Evolutionary conservation across 2,113 vertebrate species (phyloP).

Genomic region (Leiothrix lutea): DNA sequence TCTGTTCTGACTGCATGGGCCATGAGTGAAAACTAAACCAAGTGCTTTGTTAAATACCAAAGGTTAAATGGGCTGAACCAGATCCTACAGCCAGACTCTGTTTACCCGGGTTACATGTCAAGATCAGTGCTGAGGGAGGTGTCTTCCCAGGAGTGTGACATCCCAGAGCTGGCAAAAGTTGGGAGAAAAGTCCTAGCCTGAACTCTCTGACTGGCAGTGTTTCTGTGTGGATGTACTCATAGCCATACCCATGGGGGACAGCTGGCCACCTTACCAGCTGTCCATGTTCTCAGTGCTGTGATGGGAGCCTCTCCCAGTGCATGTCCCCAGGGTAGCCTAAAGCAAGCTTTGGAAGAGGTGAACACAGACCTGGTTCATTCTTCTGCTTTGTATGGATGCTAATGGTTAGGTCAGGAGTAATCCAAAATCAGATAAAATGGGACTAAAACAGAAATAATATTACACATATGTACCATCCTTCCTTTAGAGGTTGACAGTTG

Average conservation of each 20-base stretch:
- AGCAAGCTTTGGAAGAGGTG: not conserved
- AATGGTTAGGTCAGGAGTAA: not conserved
- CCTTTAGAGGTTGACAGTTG: not conserved
- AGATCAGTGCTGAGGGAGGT: not conserved
- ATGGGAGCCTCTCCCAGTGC: not conserved
- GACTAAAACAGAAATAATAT: not conserved
- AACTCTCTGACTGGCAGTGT: not conserved
- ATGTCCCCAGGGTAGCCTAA: not conserved
- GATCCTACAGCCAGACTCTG: not conserved
- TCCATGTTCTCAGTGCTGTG: not conserved
- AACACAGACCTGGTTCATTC: not conserved
- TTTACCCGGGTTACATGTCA: not conserved
- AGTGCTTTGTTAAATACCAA: not conserved
- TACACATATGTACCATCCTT: not conserved
- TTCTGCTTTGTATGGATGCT: not conserved
- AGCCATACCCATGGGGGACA: not conserved
- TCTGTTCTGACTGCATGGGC: not conserved
- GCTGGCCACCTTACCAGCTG: fast-evolving
- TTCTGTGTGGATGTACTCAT: not conserved
- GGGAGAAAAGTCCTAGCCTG: not conserved
- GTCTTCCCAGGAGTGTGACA: not conserved
- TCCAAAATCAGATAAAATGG: not conserved
- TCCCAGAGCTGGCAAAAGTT: not conserved
- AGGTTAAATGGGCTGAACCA: not conserved
- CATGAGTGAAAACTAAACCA: not conserved